Base-by-base conservation (phyloP, 2,888 invertebrate genomes). In the Muschampia plurimacula region DNA sequence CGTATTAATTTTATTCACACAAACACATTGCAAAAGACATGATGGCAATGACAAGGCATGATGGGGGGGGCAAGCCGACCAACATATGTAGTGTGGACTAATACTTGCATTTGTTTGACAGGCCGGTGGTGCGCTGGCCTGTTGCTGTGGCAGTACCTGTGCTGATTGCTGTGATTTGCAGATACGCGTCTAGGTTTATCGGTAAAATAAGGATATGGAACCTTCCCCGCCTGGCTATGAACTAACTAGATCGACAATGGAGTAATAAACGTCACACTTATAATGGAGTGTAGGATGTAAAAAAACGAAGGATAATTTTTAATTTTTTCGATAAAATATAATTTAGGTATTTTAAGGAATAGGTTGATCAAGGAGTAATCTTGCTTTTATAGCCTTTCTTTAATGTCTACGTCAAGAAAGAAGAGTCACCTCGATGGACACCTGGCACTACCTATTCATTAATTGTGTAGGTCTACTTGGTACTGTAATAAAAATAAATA, bases 91-190 rank as follows among this genome's bases (percentile, higher is more conserved):
- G 80, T 82, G 78, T 78, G 82, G 81, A 87, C 89, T 93, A 93
- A 93, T 87, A 80, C 82, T 81, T 85, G 82, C 87, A 84, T 93
- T 94, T 93, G 93, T 94, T 94, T 90, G 94, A 90, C 94, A 94
- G 94, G 94, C 93, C 93, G 94, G 94, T 93, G 93, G 89, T 89
- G 93, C 90, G 94, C 92, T 93, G 93, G 94, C 93, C 93, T 93
- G 92, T 90, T 91, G 92, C 93, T 91, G 93, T 89, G 91, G 92
- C 93, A 91, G 93, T 91, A 92, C 88, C 91, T 89, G 92, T 92
- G 91, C 93, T 90, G 93, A 86, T 89, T 89, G 89, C 89, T 87
- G 90, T 89, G 85, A 89, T 93, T 93, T 92, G 89, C 93, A 93
- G 93, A 91, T 93, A 79, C 84, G 77, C 83, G 76, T 89, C 87